Conservation (phyloP, 1,140 invertebrate genomes). For the Coptotermes formosanus region DNA sequence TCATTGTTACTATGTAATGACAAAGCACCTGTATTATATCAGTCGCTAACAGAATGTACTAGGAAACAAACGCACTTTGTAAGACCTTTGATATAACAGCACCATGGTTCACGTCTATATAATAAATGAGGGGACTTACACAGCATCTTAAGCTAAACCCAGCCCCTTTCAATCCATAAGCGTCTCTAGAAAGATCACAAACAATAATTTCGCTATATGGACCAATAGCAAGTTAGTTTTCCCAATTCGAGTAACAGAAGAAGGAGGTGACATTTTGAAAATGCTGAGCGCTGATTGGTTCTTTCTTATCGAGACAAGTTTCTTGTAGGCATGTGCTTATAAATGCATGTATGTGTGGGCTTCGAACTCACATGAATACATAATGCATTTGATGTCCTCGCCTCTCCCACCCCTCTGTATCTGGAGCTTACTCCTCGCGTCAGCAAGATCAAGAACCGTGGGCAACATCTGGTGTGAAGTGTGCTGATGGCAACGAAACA, state of each 20-base stretch:
- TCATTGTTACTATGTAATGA: not conserved
- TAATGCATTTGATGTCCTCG: not conserved
- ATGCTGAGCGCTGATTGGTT: not conserved
- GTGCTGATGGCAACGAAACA: not conserved
- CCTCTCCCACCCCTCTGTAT: not conserved
- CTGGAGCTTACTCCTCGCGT: not conserved
- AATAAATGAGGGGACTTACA: not conserved
- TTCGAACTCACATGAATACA: not conserved
- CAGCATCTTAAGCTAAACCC: not conserved
- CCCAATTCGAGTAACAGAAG: not conserved
- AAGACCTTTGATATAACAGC: not conserved
- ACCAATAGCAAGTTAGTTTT: not conserved
- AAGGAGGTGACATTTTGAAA: not conserved
- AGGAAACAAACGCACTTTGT: not conserved
- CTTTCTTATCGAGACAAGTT: not conserved
- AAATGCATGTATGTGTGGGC: constrained; percentile 15
- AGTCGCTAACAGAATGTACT: not conserved
- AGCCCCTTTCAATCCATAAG: not conserved
- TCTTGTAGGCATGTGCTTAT: constrained; percentile 15
- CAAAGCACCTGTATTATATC: not conserved
- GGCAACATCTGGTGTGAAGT: not conserved
- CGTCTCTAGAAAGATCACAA: not conserved
- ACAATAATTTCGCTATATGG: not conserved
- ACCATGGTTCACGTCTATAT: not conserved
- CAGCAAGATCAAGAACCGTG: not conserved